Percentiles rank a stretch among this genome's conserved stretches.
Conservation (phyloP, 2,888 invertebrate species). For the Caenorhabditis angaria region DNA sequence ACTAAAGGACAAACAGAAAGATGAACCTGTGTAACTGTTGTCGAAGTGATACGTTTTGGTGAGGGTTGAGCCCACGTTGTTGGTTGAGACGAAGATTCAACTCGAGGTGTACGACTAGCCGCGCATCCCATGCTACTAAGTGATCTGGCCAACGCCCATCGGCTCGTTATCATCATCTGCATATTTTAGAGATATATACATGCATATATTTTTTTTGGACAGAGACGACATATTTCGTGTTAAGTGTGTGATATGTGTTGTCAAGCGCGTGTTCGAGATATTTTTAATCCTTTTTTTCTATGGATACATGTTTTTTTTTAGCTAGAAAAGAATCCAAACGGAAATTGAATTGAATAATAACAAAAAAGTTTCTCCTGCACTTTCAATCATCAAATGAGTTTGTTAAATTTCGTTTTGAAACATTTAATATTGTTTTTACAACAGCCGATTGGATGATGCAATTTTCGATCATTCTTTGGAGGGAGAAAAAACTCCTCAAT, state of each 20-base stretch:
- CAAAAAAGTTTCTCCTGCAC: no score
- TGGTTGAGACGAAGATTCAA: neutral
- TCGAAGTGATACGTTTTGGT: neutral
- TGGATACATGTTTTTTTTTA: neutral
- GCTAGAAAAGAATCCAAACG: neutral
- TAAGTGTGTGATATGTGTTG: neutral
- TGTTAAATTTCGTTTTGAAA: no score
- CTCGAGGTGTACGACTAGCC: conserved; percentile 1
- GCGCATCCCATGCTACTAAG: conserved; percentile 7
- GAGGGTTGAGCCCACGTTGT: neutral
- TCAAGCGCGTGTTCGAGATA: neutral
- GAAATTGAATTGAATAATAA: no score
- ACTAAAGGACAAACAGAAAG: neutral
- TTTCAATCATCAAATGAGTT: no score
- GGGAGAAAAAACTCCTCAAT: neutral
- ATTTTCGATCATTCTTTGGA: neutral
- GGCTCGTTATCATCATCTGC: conserved; percentile 8
- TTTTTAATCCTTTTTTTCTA: neutral
- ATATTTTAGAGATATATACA: conserved; percentile 9
- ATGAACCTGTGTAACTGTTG: conserved; percentile 6
- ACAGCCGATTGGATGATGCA: no score
- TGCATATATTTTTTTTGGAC: neutral
- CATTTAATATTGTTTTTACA: neutral
- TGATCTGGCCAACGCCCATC: neutral
- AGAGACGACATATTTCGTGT: conserved; percentile 2